Evolutionary conservation across 2,113 vertebrate species (phyloP).

Genomic region (Austrofundulus limnaeus): DNA sequence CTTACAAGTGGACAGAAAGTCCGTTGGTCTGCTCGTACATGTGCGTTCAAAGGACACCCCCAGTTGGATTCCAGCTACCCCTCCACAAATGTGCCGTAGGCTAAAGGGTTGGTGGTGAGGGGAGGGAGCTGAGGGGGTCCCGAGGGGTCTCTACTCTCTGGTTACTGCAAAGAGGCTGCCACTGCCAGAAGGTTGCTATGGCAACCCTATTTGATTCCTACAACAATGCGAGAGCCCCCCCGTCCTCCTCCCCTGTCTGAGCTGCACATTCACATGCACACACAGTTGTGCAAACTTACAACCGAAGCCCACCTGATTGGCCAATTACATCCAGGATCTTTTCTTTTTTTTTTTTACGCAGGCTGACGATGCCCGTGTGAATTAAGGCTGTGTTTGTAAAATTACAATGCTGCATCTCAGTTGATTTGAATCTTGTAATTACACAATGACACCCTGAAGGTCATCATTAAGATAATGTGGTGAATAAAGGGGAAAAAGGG

Average conservation of each 20-base stretch:
- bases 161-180: slow-evolving; percentile 77
- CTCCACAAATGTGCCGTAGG: slow-evolving; percentile 56
- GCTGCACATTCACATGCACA: slow-evolving; percentile 41
- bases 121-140: slow-evolving; percentile 49
- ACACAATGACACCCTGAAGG: slow-evolving; percentile 24
- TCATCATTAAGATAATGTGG: slow-evolving; percentile 20
- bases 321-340: slow-evolving; percentile 40
- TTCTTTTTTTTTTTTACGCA: slow-evolving; percentile 17
- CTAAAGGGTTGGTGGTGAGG: slow-evolving; percentile 48
- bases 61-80: slow-evolving; percentile 44
- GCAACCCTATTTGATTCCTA: slow-evolving; percentile 81
- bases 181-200: slow-evolving; percentile 75
- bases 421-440: slow-evolving; percentile 54
- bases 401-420: slow-evolving; percentile 45
- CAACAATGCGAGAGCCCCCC: slow-evolving; percentile 76
- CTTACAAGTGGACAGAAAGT: slow-evolving; percentile 18
- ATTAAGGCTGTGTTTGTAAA: slow-evolving; percentile 32
- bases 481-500: slow-evolving; percentile 9
- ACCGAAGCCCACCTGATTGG: slow-evolving; percentile 30
- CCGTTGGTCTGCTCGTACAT: slow-evolving; percentile 8
- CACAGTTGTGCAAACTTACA: slow-evolving; percentile 30
- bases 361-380: slow-evolving; percentile 16
- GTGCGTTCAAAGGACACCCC: slow-evolving; percentile 43
- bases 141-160: slow-evolving; percentile 74
- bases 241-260: slow-evolving; percentile 14